Evolutionary conservation across 23 tunicate genomes (phyloP), one percentile per base, ranked within the genome.

Genomic region (Styela clava): DNA sequence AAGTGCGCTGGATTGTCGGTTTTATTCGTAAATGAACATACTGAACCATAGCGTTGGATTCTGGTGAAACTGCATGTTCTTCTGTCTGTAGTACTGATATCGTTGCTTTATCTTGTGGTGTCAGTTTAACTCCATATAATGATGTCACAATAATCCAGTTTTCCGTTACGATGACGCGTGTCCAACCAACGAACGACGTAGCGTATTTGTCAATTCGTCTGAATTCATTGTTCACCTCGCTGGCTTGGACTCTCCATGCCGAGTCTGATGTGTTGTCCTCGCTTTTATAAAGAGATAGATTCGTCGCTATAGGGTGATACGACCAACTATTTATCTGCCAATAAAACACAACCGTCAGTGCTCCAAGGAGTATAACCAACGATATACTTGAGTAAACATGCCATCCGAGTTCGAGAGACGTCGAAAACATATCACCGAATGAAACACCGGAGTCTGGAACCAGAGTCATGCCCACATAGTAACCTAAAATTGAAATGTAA

Each of bases 41-140:
- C 64, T 91, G 97, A 33, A 91, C 91, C 36, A 86, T 83, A 28
- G 88, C 70, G 84, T 78, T 83, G 1, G 88, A 74, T 5, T 91
- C 91, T 18, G 91, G 97, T 22, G 97, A 91, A 16, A 91, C 82
- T 29, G 83, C 88, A 72, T 83, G 85, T 68, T 91, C 91, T 65
- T 91, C 86, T 0, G 97, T 83, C 52, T 86, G 83, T 31, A 83
- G 70, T 2, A 91, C 84, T 0, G 85, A 34, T 20, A 91, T 34
- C 12, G 69, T 73, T 36, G 79, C 91, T 82, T 78, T 74, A 79
- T 91, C 97, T 37, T 86, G 97, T 33, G 79, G 82, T 2, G 62
- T 88, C 19, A 91, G 65, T 31, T 25, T 73, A 1, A 86, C 85
- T 61, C 33, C 22, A 69, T 91, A 91, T 21, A 86, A 73, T 33